These are phyloP conservation scores for Macrobrachium rosenbergii DNA, from an alignment of 1,140 invertebrate genomes.

Conservation along the genomic window DNA sequence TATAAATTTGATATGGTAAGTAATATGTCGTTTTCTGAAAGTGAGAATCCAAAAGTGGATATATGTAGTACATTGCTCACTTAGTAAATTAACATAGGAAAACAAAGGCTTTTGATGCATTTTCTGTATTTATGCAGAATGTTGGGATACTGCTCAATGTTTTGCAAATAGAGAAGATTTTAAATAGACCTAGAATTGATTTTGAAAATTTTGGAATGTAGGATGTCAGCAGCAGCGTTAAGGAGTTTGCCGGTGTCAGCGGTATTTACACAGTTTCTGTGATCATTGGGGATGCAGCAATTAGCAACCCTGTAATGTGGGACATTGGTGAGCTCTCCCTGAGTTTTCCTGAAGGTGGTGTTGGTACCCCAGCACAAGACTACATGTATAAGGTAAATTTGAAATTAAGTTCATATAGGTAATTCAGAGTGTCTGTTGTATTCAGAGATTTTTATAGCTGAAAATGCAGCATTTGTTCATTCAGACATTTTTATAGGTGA, in stretches of 20 bases:
- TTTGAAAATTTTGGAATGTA: constrained; percentile 68
- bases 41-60: too few species aligned
- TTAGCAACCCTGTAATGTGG: constrained; percentile 93
- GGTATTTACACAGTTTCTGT: constrained; percentile 87
- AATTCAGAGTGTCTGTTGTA: background rate
- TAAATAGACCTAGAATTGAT: background rate
- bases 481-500: too few species aligned
- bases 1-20: constrained; percentile 93
- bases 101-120: too few species aligned
- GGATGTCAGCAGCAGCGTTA: constrained; percentile 85
- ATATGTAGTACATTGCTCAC: too few species aligned
- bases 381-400: constrained; percentile 56
- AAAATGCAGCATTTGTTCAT: too few species aligned
- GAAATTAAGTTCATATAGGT: constrained; percentile 33
- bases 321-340: constrained; percentile 82
- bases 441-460: background rate
- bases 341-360: constrained; percentile 74
- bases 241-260: constrained; percentile 83
- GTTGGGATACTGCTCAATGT: too few species aligned
- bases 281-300: constrained; percentile 78
- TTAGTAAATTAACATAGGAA: too few species aligned
- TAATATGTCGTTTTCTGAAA: constrained; percentile 51
- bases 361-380: constrained; percentile 17
- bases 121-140: too few species aligned
- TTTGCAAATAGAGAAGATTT: too few species aligned